phyloP scores from a whole-genome alignment of 1,140 invertebrate species.

The Tribolium castaneum region DNA sequence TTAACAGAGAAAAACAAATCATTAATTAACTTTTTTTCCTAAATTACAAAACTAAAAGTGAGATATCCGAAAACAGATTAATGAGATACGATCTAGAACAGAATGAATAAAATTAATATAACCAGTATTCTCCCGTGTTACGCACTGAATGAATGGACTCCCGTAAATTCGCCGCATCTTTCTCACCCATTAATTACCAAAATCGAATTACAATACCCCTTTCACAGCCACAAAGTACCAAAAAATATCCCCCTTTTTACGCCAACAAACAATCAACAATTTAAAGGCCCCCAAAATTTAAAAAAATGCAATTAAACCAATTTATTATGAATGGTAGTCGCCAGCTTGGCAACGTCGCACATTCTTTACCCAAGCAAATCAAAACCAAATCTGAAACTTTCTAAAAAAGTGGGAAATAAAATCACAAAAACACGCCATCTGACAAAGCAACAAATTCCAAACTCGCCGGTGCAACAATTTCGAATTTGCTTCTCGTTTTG shows the following conservation, averaged over 20 bases:
- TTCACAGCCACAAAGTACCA: background rate
- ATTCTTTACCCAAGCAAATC: slow-evolving; percentile 52
- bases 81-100: slow-evolving; percentile 15
- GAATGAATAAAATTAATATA: slow-evolving; percentile 20
- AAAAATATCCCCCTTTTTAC: background rate
- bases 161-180: background rate
- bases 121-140: slow-evolving; percentile 52
- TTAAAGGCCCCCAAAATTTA: background rate
- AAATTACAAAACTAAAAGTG: background rate
- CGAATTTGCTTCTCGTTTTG: background rate
- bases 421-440: background rate
- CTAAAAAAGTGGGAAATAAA: background rate
- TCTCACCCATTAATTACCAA: background rate
- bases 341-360: slow-evolving; percentile 55
- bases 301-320: background rate
- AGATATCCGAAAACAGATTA: background rate
- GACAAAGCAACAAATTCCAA: background rate
- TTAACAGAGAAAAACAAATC: background rate
- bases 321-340: slow-evolving; percentile 50
- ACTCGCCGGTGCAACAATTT: too few relatives aligned
- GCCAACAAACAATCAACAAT: background rate
- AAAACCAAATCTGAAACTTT: slow-evolving; percentile 7
- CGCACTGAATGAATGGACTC: slow-evolving; percentile 40
- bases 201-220: background rate
- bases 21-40: background rate